Percentiles rank a stretch among this genome's conserved stretches.
phyloP scores from a whole-genome alignment of 2,797 vertebrate genomes.

The Coilia nasus region DNA sequence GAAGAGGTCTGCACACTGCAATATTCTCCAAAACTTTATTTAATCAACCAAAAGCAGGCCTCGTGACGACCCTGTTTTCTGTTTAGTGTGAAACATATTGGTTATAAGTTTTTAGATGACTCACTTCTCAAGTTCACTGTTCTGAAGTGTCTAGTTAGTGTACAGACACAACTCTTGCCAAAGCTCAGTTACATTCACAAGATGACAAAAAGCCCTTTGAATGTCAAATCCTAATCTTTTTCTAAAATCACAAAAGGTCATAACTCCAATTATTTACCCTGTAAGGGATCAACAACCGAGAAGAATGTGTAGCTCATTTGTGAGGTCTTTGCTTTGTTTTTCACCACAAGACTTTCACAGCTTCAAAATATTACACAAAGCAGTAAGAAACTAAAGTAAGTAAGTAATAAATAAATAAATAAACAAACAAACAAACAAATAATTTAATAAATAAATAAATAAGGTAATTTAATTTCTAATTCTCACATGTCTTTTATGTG shows the following conservation, averaged over 20 bases:
- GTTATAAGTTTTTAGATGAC: not conserved
- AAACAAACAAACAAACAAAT: too few species aligned
- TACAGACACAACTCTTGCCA: conserved; percentile 50
- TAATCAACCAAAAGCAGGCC: too few species aligned
- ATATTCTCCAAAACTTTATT: too few species aligned
- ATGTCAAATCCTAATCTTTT: conserved; percentile 73
- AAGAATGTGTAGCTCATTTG: not conserved
- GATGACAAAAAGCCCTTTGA: conserved; percentile 72
- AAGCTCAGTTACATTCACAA: conserved; percentile 63
- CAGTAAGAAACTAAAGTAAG: not conserved
- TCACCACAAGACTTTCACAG: not conserved
- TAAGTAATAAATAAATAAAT: not conserved
- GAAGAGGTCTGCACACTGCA: too few species aligned
- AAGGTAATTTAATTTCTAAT: not conserved
- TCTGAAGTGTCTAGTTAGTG: not conserved
- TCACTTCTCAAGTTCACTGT: not conserved
- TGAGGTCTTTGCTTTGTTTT: not conserved
- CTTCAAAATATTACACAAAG: not conserved
- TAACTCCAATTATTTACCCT: conserved; percentile 27
- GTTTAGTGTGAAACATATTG: not conserved
- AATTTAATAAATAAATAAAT: not conserved
- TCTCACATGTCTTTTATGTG: not conserved
- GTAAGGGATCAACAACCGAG: not conserved
- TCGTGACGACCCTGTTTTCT: not conserved
- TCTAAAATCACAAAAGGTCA: conserved; percentile 52